Base-by-base conservation (phyloP, 2,113 vertebrate genomes). In the Drymodes brunneopygia region DNA sequence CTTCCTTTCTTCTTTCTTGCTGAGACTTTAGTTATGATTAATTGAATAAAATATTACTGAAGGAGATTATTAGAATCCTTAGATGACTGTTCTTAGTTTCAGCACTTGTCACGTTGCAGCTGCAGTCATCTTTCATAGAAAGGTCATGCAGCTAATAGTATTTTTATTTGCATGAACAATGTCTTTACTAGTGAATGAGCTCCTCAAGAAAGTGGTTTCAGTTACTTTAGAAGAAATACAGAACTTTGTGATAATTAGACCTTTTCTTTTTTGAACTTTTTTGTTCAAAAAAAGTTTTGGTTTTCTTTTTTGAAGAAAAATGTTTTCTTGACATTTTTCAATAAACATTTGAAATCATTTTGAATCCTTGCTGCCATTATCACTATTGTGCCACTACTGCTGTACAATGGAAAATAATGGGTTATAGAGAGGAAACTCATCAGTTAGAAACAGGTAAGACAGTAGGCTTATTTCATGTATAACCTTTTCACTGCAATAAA, bases 401-500 rank as follows among this genome's bases (percentile, higher is more conserved):
- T 84, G 47, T 75, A 25, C 15, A n/a, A 3, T 75, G 35, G 27
- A n/a, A 73, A 71, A 38, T 7, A n/a, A 35, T 40, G 48, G 7
- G 9, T 71, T 88, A 11, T 15, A 13, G 51, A 83, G 20, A 56
- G 18, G 23, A 80, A 33, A 50, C 27, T 58, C 8, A 31, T 22
- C 23, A 18, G 9, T 58, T 74, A 33, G 31, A 66, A 45, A 48
- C 1, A 81, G 12, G 5, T 57, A 74, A 36, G 56, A 31, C 8
- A 71, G 23, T 31, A 44, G 48, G 8, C 35, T 58, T 21, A 50
- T 78, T 42, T 42, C 0, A 0, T 56, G 2, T 33, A 9, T 67
- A 47, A 73, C 12, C 21, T 83, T 83, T 64, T 82, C 36, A 57
- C 31, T 77, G 48, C 1, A 1, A 18, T 60, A n/a, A 83, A 86